Evolutionary conservation across 1,140 invertebrate genomes (phyloP), one percentile per base, ranked within the genome.

Genomic region (Episyrphus balteatus): DNA sequence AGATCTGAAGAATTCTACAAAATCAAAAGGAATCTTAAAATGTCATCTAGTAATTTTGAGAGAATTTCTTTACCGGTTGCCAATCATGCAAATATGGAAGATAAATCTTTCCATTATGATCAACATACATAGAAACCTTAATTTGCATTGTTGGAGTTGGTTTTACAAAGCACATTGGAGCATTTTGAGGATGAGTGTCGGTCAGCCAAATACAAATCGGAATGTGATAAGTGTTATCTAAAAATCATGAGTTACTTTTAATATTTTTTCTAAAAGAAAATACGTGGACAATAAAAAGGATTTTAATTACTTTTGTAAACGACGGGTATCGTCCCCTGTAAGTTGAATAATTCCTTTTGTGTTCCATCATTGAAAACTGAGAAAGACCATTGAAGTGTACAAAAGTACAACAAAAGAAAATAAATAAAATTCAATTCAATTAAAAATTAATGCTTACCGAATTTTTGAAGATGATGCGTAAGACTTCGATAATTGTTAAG

Each of bases 91-190:
- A 74, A 75, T 96, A 99, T 8, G 95, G 95, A 50, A 99, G 73
- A 71, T 96, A 98, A 48, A 99, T 83, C 73, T 93, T 92, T 19
- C 96, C 96, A 73, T 85, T 94, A 52, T 86, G 82, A 70, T 98
- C 94, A 9, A 99, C 93, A 73, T 85, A 91, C 66, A 84, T 83
- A 14, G 92, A 96, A 15, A 86, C 81, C 75, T 95, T 96, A 49
- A 99, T 94, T 45, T 82, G 79, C 96, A 99, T 99, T 51, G 89
- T 88, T 44, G 79, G 49, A 6, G 96, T 99, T 34, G 97, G 97
- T 70, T 83, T 89, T 0, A 99, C 96, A 71, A 88, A 99, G 63
- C 93, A 96, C 68, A 98, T 87, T n/a, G 97, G 97, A 15, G 93
- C 88, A 73, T 95, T 88, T 62, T 89, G 82, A 1, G 97, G 97